phyloP scores from a whole-genome alignment of 2,113 vertebrate species.

The Nannospalax galili region DNA sequence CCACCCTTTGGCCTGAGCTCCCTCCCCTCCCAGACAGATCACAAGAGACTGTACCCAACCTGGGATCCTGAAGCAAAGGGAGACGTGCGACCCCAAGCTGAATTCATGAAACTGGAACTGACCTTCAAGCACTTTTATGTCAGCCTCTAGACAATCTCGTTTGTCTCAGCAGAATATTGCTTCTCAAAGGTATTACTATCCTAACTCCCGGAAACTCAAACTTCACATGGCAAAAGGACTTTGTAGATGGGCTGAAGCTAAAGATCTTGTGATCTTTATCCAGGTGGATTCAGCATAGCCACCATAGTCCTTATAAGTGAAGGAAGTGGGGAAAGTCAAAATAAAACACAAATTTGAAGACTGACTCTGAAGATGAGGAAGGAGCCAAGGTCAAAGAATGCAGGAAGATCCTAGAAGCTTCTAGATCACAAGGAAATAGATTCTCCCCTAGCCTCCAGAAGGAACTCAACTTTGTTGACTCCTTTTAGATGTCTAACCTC shows the following conservation, averaged over 20 bases:
- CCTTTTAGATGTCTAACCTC: not conserved
- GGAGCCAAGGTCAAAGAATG: rapidly evolving
- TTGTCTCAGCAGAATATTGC: not conserved
- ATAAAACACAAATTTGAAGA: not conserved
- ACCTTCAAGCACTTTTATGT: not conserved
- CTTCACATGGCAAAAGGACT: not conserved
- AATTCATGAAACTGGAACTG: not conserved
- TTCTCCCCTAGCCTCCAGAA: not conserved
- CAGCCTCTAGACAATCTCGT: not conserved
- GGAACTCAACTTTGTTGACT: not conserved
- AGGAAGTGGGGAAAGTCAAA: not conserved
- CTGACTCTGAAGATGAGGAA: not conserved
- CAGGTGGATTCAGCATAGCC: too few species aligned
- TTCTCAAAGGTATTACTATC: not conserved
- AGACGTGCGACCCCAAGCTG: not conserved
- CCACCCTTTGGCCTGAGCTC: not conserved
- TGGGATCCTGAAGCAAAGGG: not conserved
- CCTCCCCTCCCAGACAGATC: not conserved
- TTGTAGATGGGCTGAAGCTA: not conserved
- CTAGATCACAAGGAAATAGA: not conserved
- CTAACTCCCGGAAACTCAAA: not conserved
- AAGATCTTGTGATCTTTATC: not conserved
- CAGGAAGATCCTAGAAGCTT: not conserved
- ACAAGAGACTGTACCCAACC: not conserved
- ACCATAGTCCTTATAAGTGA: not conserved